These are phyloP conservation scores for Battus philenor DNA, from an alignment of 1,140 invertebrate genomes.

Conservation along the genomic window DNA sequence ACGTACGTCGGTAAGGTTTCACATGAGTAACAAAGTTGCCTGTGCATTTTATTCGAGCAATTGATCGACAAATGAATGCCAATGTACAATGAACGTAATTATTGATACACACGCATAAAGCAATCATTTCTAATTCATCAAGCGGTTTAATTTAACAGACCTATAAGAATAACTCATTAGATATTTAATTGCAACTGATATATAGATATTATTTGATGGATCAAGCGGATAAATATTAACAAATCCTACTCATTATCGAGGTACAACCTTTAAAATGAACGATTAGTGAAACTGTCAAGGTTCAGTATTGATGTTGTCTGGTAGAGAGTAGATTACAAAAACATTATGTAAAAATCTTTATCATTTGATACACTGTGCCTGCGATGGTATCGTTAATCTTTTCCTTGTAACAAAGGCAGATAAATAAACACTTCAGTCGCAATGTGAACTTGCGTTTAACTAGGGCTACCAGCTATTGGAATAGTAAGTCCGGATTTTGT, in stretches of 20 bases:
- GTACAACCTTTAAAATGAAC: no score
- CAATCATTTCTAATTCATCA: background rate
- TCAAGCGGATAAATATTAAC: background rate
- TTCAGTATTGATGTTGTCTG: conserved; percentile 9
- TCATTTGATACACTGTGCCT: conserved; percentile 20
- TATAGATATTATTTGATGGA: no score
- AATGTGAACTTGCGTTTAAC: conserved; percentile 27
- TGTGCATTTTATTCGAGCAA: conserved; percentile 11
- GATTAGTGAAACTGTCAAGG: conserved; percentile 17
- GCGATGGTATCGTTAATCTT: conserved; percentile 34
- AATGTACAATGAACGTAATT: conserved; percentile 16
- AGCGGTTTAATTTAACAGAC: conserved; percentile 4
- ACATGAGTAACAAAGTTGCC: conserved; percentile 5
- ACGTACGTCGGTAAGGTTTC: conserved; percentile 1
- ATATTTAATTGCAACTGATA: background rate
- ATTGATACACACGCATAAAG: conserved; percentile 5
- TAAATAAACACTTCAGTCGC: conserved; percentile 37
- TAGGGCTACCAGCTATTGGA: conserved; percentile 21
- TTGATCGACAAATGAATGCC: conserved; percentile 17
- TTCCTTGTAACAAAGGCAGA: conserved; percentile 33
- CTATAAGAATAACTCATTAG: background rate
- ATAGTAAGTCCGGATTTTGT: no score
- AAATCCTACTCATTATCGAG: background rate
- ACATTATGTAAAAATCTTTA: conserved; percentile 22
- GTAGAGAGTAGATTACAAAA: no score